These are phyloP conservation scores for Macroglossus sobrinus DNA, from an alignment of 2,113 vertebrate species.

Conservation along the genomic window DNA sequence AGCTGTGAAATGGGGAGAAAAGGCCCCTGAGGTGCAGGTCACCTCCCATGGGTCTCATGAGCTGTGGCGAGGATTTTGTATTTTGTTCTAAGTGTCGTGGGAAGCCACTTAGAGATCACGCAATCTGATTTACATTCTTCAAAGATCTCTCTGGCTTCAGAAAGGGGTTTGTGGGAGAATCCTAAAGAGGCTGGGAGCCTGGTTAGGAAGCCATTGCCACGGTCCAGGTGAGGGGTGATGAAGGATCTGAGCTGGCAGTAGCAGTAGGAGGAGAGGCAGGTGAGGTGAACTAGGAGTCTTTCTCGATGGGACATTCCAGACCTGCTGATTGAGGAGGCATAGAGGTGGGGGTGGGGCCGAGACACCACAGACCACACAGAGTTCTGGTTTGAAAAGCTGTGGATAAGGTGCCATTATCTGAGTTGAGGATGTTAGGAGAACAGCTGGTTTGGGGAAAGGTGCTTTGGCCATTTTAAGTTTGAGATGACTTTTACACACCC, in stretches of 20 bases:
- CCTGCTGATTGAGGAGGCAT: not conserved
- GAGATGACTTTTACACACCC: not conserved
- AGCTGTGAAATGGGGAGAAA: not conserved
- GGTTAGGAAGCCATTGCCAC: not conserved
- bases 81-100: not conserved
- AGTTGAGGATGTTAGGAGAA: not conserved
- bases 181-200: no score
- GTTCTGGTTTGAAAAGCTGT: not conserved
- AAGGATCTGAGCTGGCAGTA: not conserved
- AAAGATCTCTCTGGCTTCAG: not conserved
- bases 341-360: not conserved
- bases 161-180: not conserved
- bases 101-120: not conserved
- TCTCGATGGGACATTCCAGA: not conserved
- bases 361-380: fast-evolving
- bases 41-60: not conserved
- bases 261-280: not conserved
- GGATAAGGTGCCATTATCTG: not conserved
- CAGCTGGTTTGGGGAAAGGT: not conserved
- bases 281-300: not conserved
- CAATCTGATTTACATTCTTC: not conserved
- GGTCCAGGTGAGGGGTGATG: not conserved
- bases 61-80: not conserved
- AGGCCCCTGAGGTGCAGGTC: not conserved
- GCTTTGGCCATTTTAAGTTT: not conserved